phyloP scores from a whole-genome alignment of 2,797 vertebrate genomes.

The Leucoraja ocellata region DNA sequence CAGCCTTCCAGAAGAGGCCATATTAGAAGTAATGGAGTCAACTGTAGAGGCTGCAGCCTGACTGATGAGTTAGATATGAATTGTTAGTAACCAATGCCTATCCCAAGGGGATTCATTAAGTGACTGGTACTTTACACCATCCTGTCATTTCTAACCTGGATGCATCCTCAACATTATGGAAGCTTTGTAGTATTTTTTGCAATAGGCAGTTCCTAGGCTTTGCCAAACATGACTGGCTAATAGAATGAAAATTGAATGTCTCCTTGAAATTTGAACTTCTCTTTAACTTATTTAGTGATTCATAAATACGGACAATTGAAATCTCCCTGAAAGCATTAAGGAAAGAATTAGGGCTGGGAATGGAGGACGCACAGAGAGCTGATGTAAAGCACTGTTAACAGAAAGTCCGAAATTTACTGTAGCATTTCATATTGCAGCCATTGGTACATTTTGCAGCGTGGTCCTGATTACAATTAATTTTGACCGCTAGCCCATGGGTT shows the following conservation, averaged over 20 bases:
- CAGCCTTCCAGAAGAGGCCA: slow-evolving; percentile 50
- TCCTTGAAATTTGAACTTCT: slow-evolving; percentile 39
- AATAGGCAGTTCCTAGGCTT: slow-evolving; percentile 32
- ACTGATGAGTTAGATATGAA: slow-evolving; percentile 59
- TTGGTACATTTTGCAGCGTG: slow-evolving; percentile 1
- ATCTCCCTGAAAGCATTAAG: slow-evolving; percentile 39
- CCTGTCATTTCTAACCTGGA: slow-evolving; percentile 62
- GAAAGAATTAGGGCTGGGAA: slow-evolving; percentile 28
- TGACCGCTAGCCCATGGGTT: slow-evolving; percentile 8
- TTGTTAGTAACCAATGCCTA: slow-evolving; percentile 54
- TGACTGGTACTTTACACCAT: slow-evolving; percentile 57
- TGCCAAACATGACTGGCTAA: slow-evolving; percentile 39
- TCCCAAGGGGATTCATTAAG: slow-evolving; percentile 71
- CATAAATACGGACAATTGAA: slow-evolving; percentile 38
- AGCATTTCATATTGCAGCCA: background rate
- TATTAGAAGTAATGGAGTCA: slow-evolving; percentile 51
- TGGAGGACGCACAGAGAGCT: slow-evolving; percentile 26
- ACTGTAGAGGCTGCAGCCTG: slow-evolving; percentile 51
- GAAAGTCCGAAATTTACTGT: background rate
- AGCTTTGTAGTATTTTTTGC: slow-evolving; percentile 38
- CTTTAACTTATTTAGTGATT: slow-evolving; percentile 39
- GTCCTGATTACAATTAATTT: slow-evolving; percentile 29
- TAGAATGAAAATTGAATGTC: slow-evolving; percentile 39
- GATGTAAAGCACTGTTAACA: slow-evolving; percentile 13
- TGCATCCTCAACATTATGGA: slow-evolving; percentile 46